These are phyloP conservation scores for Odontophorus gujanensis DNA, from an alignment of 2,113 vertebrate species.

Conservation along the genomic window DNA sequence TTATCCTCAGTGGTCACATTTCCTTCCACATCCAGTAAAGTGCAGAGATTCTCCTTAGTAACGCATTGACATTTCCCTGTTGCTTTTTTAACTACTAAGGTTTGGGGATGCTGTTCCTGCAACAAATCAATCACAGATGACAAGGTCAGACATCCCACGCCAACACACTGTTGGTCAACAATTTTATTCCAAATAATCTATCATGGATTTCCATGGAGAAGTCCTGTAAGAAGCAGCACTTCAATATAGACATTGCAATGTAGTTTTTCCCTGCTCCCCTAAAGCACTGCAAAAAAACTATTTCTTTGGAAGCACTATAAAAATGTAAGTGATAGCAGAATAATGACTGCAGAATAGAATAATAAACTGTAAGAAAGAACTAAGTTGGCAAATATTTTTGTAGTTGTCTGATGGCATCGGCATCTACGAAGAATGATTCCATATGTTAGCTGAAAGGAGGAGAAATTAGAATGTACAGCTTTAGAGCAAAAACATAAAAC, in stretches of 20 bases:
- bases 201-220: neutral
- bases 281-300: neutral
- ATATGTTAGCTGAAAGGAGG: neutral
- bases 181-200: neutral
- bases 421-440: neutral
- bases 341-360: neutral
- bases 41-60: too few species aligned
- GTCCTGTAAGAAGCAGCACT: neutral
- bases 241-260: neutral
- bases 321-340: neutral
- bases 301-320: slow-evolving; percentile 12
- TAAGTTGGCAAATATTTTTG: neutral
- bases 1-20: too few species aligned
- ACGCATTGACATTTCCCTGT: neutral
- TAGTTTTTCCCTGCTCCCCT: neutral
- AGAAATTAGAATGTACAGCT: neutral
- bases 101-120: neutral
- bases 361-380: neutral
- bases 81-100: neutral
- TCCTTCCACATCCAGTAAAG: too few species aligned
- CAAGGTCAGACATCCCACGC: neutral
- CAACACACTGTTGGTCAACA: rapidly evolving
- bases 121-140: neutral
- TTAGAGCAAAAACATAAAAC: neutral
- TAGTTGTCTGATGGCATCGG: neutral